Percentiles rank a stretch among this genome's conserved stretches.
phyloP scores from a whole-genome alignment of 2,113 vertebrate species.

The Triplophysa rosa region DNA sequence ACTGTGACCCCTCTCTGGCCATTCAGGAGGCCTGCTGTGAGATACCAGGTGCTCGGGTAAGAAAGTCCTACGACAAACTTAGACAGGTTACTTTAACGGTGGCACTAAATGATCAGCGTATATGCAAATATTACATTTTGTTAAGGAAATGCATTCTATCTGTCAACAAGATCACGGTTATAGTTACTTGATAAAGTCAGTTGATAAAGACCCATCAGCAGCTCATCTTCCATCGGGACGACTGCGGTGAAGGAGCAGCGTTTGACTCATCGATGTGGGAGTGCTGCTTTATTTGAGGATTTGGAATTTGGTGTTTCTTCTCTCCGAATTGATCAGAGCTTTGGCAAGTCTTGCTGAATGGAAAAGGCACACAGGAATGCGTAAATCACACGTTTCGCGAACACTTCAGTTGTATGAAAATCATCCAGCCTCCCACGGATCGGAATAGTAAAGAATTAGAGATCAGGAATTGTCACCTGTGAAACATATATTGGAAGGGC shows the following conservation, averaged over 20 bases:
- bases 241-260: slow-evolving; percentile 17
- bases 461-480: slow-evolving; percentile 9
- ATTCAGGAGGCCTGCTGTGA: slow-evolving; percentile 91
- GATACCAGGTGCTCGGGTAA: slow-evolving; percentile 84
- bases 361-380: slow-evolving; percentile 18
- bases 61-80: slow-evolving; percentile 41
- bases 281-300: slow-evolving; percentile 22
- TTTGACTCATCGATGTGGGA: slow-evolving; percentile 30
- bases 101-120: background rate
- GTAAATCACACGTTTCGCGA: background rate
- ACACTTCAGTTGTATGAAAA: slow-evolving; percentile 37
- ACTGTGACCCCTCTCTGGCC: slow-evolving; percentile 85
- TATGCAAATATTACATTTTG: slow-evolving; percentile 17
- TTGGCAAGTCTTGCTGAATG: slow-evolving; percentile 36
- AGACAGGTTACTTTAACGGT: too few relatives aligned
- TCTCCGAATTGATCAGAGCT: slow-evolving; percentile 41
- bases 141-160: background rate
- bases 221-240: slow-evolving; percentile 25
- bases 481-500: slow-evolving; percentile 27
- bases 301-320: slow-evolving; percentile 9
- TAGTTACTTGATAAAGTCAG: background rate
- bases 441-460: slow-evolving; percentile 20
- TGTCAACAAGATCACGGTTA: slow-evolving; percentile 24
- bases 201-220: slow-evolving; percentile 23
- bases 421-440: slow-evolving; percentile 5